Base-by-base conservation (phyloP, 2,888 invertebrate genomes). In the Adelognathus sp. region DNA sequence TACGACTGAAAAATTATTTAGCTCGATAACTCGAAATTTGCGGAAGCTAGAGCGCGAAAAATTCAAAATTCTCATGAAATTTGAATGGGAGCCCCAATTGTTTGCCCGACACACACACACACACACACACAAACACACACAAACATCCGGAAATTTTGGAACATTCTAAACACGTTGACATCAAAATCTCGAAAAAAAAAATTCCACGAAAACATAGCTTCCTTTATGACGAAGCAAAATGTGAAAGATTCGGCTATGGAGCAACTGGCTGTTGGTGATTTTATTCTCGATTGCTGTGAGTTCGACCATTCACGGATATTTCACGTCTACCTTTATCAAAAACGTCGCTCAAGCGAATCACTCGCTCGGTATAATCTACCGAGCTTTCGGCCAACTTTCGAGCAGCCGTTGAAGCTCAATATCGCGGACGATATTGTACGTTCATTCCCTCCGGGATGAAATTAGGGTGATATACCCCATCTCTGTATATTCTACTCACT, bases 341-440 rank as follows among this genome's bases (percentile, higher is more conserved):
- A 29, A 44, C 29, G 31, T 41, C 18, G 29, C 31, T 27, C 29
- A 29, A n/a, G n/a, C 29, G 44, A 46, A 63, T 64, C 31, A 11
- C 46, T 50, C 18, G 27, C n/a, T n/a, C n/a, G n/a, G n/a, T n/a
- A 18, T 64, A 64, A 50, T 64, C 46, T 46, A n/a, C 21, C 33
- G 29, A 46, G 46, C 31, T 33, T 14, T 27, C 21, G 63, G 18
- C 46, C 63, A 64, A 64, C 63, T 64, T 64, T 18, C 33, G 33
- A 31, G 33, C 63, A 5, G 9, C n/a, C 33, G 46, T 33, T 64
- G n/a, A n/a, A 64, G 39, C 14, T 60, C 29, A 54, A 54, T 54
- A 54, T 54, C 54, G 16, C 27, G n/a, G 29, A 54, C 54, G 54
- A 18, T 27, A 52, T 52, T 27, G 52, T 54, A 54, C 54, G 54